Evolutionary conservation across 2,888 invertebrate genomes (phyloP).

Genomic region (Petrolisthes manimaculis): DNA sequence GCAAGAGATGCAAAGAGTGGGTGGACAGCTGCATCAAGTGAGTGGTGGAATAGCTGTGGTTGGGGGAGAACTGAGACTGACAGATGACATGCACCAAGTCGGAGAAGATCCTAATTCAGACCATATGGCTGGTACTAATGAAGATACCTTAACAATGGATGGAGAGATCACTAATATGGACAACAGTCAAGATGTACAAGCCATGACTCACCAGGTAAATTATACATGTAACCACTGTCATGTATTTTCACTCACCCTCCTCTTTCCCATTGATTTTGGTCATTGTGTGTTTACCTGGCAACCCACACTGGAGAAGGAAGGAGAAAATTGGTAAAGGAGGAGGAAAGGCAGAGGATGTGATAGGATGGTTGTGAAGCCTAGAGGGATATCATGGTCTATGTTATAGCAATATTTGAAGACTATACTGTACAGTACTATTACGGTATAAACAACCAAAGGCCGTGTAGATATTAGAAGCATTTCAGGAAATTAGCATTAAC

Average conservation of each 20-base stretch:
- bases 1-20: slow-evolving; percentile 14
- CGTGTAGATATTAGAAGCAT: no score
- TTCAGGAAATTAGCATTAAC: no score
- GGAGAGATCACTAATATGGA: slow-evolving; percentile 39
- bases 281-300: no score
- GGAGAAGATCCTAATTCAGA: neutral
- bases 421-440: no score
- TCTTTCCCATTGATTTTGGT: neutral
- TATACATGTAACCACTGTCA: neutral
- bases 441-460: no score
- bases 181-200: slow-evolving; percentile 30
- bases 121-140: neutral
- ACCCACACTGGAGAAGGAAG: no score
- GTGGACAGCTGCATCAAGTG: slow-evolving; percentile 23
- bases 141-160: slow-evolving; percentile 36
- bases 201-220: slow-evolving; percentile 35
- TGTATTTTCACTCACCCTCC: neutral
- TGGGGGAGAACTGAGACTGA: slow-evolving; percentile 32
- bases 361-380: no score
- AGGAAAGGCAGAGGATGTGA: no score
- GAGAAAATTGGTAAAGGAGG: no score
- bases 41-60: slow-evolving; percentile 16
- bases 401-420: no score
- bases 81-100: slow-evolving; percentile 27
- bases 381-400: no score